These are phyloP conservation scores for Tragelaphus scriptus DNA, from an alignment of 2,113 vertebrate species.

Conservation along the genomic window DNA sequence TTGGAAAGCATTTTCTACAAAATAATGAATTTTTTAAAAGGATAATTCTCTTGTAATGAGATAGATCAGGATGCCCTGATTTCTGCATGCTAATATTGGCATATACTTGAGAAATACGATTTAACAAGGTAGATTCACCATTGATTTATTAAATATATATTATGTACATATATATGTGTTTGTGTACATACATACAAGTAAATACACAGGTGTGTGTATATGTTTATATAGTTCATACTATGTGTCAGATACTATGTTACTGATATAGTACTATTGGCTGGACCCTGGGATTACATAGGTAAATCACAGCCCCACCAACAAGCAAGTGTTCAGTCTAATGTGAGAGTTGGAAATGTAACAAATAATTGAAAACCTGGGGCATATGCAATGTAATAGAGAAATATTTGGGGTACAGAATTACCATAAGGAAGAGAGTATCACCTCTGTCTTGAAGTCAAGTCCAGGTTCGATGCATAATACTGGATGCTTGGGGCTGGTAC, in stretches of 20 bases:
- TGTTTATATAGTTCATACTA: neutral
- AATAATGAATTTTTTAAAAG: neutral
- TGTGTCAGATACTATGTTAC: neutral
- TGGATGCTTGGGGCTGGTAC: too few relatives aligned
- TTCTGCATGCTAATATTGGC: neutral
- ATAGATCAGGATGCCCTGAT: neutral
- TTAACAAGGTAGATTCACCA: neutral
- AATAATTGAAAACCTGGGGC: neutral
- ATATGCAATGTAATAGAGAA: neutral
- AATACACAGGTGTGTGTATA: neutral
- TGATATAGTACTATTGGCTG: neutral
- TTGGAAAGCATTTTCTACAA: neutral
- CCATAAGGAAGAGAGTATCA: neutral
- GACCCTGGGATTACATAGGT: neutral
- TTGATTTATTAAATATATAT: neutral
- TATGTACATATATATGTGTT: neutral
- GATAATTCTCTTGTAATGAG: neutral
- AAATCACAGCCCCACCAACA: neutral
- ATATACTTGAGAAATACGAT: neutral
- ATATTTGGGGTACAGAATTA: neutral
- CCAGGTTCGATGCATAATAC: too few relatives aligned
- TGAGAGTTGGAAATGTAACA: neutral
- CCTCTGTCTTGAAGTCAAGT: neutral
- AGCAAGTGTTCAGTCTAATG: neutral
- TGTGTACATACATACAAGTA: neutral